Evolutionary conservation across 1,140 invertebrate species (phyloP), one percentile per base, ranked within the genome.

Genomic region (Hylaeus anthracinus): DNA sequence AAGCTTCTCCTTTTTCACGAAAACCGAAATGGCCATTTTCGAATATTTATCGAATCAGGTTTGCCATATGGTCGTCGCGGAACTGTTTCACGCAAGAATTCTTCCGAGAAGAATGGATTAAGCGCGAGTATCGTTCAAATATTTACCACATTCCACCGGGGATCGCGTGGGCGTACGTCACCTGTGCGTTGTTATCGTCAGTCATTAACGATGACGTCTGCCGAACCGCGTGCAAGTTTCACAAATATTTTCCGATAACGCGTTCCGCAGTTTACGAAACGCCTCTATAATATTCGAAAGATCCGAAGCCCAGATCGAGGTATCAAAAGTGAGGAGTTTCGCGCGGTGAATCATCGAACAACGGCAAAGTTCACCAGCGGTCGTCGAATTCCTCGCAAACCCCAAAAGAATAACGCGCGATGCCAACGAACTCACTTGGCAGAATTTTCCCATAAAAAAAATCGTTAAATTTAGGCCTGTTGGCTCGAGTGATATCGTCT

Each of bases 391-490:
- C 43, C 14, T 45, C 1, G 15, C 58, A 48, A 79, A 26, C 43
- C 43, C 12, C 43, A 14, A 60, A 53, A 65, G 55, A 79, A 51
- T 41, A 63, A 69, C 41, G 58, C 14, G 3, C 37, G 69, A 53
- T 64, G 76, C 39, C 76, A 79, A 72, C 48, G 63, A 74, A 64
- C 70, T 1, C 71, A 14, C 5, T 60, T 26, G 43, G 43, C 78
- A 73, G 43, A 10, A 41, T n/a, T 41, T 41, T 26, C 5, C 15
- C 15, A 43, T 37, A 43, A 73, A 66, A 66, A 73, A 14, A 12
- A 61, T 10, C 14, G 63, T 66, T 79, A 79, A 79, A 79, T 74
- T 64, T 79, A 79, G 71, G n/a, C 45, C 2, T 12, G 26, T n/a
- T 41, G 67, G 39, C 4, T 15, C 41, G 51, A 41, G 48, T 5